Base-by-base conservation (phyloP, 2,113 vertebrate genomes). In the Dasyurus viverrinus region DNA sequence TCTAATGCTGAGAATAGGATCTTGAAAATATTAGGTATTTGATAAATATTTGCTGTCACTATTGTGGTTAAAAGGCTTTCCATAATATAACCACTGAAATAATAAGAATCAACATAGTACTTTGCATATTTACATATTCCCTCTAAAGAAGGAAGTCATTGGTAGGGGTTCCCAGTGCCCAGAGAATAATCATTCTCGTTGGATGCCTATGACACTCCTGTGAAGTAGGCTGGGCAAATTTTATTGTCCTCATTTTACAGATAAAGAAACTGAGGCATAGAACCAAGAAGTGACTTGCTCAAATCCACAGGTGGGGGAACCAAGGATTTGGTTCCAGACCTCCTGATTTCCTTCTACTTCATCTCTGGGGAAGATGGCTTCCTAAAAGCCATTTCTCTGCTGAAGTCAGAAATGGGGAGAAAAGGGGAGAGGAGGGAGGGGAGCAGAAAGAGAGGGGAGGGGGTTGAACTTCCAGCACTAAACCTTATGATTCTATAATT, bases 231-330 rank as follows among this genome's bases (percentile, higher is more conserved):
- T 4, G 11, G 42, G n/a, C 9, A 30, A 93, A 53, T 53, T 42
- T 47, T 24, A 84, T 55, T 52, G 90, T 68, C n/a, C 55, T 42
- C 76, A 53, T 92, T 91, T 94, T 53, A 95, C 36, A 93, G 91
- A 95, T 84, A 54, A 84, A 36, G 14, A 93, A 53, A 54, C 53
- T 26, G 68, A 90, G 76, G 55, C 90, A 90, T 76, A 57, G 46
- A 89, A 55, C 26, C 14, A 89, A 52, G 60, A 53, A 23, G 19
- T 42, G 46, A n/a, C 9, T 89, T 93, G 54, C 84, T 54, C 26
- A 26, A 91, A 89, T 60, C 50, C 12, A 6, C 8, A 94, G 89
- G 23, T 26, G 57, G 53, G 25, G 22, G 48, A 90, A 46, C 24
- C 47, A 42, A 84, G 89, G n/a, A 24, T 8, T n/a, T 90, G 24